Evolutionary conservation across 2,888 invertebrate species (phyloP), one percentile per base, ranked within the genome.

Genomic region (Macrosiphum euphorbiae): DNA sequence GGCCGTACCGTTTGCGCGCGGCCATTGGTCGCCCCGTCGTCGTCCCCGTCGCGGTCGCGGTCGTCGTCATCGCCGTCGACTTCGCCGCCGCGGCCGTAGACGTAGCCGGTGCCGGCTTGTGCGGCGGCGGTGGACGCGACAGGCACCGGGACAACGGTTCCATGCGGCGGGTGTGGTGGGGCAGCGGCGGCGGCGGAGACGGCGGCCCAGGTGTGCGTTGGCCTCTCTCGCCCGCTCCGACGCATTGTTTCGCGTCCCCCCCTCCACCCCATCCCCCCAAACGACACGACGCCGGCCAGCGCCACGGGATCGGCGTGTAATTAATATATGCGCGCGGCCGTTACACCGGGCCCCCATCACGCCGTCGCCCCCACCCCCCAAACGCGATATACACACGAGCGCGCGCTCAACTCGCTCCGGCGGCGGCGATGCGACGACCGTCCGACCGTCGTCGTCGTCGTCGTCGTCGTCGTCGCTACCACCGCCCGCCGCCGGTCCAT

Each of bases 291-390:
- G 55, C 84, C 55, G 67, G 67, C 67, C 67, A 67, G 67, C 67
- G 78, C 92, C 78, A 78, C 55, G 41, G 55, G 28, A 24, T 84
- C 88, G 52, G 50, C 88, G 84, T 92, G 93, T 93, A 93, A 93
- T 93, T 93, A 93, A 93, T 93, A 93, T 93, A 93, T 93, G 93
- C 93, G 93, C 93, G 93, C 93, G 93, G 93, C 93, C 93, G 93
- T 93, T 93, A 93, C 93, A 89, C 93, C 89, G 55, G 35, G 26
- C 47, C 84, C 84, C 84, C 85, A 67, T 67, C 61, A 24, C 47
- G 13, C 92, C 88, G 16, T 44, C 58, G 52, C 26, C n/a, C 41
- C 52, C 55, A 20, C 90, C 35, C 26, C 28, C 41, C 28, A 35
- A 67, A 67, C 5, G 16, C 90, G 78, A 8, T 58, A 26, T 67